Conservation (phyloP, 2,113 vertebrate genomes). For the Cottus gobio region DNA sequence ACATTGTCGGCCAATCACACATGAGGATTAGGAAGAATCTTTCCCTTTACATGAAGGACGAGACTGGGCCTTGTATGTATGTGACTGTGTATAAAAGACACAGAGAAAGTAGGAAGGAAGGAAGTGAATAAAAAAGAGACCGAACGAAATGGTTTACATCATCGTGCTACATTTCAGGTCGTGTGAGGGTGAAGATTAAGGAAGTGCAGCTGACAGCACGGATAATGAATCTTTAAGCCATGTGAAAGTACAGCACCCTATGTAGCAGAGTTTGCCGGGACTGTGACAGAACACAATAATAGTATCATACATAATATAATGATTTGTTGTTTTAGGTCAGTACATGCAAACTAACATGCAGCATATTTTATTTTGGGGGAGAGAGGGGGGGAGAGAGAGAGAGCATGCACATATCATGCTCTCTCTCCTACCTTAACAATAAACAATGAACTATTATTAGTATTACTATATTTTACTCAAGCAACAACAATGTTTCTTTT, state of each 20-base stretch:
- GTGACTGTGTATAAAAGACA: slow-evolving; percentile 21
- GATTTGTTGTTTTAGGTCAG: neutral
- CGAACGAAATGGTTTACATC: slow-evolving; percentile 3
- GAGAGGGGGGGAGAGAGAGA: no score
- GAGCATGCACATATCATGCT: neutral
- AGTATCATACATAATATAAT: neutral
- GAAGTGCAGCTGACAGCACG: slow-evolving; percentile 15
- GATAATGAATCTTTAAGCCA: slow-evolving; percentile 62
- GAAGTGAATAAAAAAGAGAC: slow-evolving; percentile 12
- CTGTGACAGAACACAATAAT: neutral
- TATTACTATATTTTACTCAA: neutral
- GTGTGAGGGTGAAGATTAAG: slow-evolving; percentile 53
- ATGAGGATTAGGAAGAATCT: slow-evolving; percentile 62
- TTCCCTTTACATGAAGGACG: slow-evolving; percentile 17
- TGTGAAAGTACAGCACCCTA: slow-evolving; percentile 28
- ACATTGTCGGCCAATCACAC: slow-evolving; percentile 61
- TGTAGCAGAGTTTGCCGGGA: slow-evolving; percentile 33
- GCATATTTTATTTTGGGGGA: neutral
- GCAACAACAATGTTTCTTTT: neutral
- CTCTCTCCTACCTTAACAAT: neutral
- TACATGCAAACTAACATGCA: neutral
- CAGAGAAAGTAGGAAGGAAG: neutral
- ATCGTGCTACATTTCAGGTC: neutral
- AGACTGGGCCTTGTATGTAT: slow-evolving; percentile 4
- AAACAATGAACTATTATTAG: neutral